Evolutionary conservation across 2,888 invertebrate species (phyloP).

Genomic region (Strigamia transsilvanica): DNA sequence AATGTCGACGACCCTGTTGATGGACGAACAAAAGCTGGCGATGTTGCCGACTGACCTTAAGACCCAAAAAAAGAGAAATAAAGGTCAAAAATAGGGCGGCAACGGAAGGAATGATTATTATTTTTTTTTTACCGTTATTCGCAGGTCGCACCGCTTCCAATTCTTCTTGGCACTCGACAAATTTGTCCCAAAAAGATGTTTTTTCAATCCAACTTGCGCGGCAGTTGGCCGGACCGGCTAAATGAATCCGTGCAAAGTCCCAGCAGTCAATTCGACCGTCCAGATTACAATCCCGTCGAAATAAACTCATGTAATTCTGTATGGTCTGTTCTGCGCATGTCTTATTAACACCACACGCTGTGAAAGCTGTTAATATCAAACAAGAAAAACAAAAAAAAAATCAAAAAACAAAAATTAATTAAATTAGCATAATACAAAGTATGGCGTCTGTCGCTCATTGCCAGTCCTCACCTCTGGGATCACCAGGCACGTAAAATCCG

Average conservation of each 20-base stretch:
- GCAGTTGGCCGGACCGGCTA: conserved; percentile 57
- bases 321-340: conserved; percentile 30
- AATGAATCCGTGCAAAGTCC: conserved; percentile 58
- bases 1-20: conserved; percentile 22
- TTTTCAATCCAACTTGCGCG: conserved; percentile 51
- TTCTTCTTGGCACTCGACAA: conserved; percentile 51
- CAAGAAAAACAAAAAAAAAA: not conserved
- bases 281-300: conserved; percentile 57
- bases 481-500: conserved; percentile 57
- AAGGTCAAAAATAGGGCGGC: not conserved
- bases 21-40: conserved; percentile 20
- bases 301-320: conserved; percentile 37
- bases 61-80: not conserved
- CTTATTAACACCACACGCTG: conserved; percentile 44
- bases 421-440: not conserved
- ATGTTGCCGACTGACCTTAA: conserved; percentile 29
- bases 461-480: conserved; percentile 4
- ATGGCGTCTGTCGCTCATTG: too few relatives aligned
- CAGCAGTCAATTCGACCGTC: conserved; percentile 57
- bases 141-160: conserved; percentile 50
- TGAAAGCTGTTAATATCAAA: conserved; percentile 6
- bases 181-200: conserved; percentile 40
- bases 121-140: not conserved
- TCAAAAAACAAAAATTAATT: not conserved
- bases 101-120: not conserved